Evolutionary conservation across 1,140 invertebrate species (phyloP).

Genomic region (Neodiprion fabricii): DNA sequence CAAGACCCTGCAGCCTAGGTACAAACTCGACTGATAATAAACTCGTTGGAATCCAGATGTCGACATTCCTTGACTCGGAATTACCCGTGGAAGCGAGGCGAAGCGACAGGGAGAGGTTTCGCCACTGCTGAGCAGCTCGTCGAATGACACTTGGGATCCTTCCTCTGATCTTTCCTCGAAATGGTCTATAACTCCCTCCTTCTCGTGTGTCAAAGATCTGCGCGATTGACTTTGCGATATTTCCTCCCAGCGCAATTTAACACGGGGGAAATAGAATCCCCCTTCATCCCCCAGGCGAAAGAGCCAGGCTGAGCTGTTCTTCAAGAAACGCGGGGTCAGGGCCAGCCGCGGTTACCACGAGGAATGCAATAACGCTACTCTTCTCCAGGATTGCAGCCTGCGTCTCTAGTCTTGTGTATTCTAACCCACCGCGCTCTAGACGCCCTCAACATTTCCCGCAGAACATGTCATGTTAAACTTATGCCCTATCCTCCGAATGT

Average conservation of each 20-base stretch:
- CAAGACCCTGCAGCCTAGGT: too few relatives aligned
- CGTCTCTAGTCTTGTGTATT: slow-evolving; percentile 5
- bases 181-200: too few relatives aligned
- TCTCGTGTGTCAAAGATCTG: neutral
- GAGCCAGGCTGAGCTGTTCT: neutral
- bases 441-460: too few relatives aligned
- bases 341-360: neutral
- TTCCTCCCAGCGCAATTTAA: neutral
- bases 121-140: too few relatives aligned
- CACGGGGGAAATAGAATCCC: neutral
- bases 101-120: too few relatives aligned
- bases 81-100: too few relatives aligned
- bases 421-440: neutral
- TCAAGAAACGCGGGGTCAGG: neutral
- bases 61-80: too few relatives aligned
- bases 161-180: too few relatives aligned
- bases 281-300: neutral
- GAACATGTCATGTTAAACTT: neutral
- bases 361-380: neutral
- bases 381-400: neutral
- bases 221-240: neutral
- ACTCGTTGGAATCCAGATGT: too few relatives aligned
- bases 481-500: too few relatives aligned
- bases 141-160: too few relatives aligned
- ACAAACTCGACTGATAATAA: too few relatives aligned